phyloP scores from a whole-genome alignment of 2,888 invertebrate species.

The Heliothis peltigera region DNA sequence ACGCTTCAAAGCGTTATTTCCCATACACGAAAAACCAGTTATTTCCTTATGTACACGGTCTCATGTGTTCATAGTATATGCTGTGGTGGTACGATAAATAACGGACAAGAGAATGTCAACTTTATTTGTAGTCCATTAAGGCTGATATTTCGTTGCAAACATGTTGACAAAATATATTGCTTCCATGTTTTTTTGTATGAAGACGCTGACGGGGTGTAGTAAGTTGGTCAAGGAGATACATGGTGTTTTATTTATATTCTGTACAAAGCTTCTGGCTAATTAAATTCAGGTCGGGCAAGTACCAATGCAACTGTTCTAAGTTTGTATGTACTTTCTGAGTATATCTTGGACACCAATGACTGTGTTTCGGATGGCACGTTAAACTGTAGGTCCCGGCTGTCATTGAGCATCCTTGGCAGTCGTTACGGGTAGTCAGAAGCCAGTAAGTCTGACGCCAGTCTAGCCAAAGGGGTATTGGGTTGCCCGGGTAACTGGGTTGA shows the following conservation, averaged over 20 bases:
- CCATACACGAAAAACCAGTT: not conserved
- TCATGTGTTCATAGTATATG: slow-evolving; percentile 25
- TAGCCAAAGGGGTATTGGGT: too few relatives aligned
- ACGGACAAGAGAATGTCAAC: slow-evolving; percentile 36
- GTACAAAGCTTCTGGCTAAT: too few relatives aligned
- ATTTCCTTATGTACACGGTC: slow-evolving; percentile 5
- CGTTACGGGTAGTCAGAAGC: too few relatives aligned
- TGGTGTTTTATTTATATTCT: not conserved
- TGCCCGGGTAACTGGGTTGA: too few relatives aligned
- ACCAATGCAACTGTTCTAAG: too few relatives aligned
- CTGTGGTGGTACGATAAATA: slow-evolving; percentile 26
- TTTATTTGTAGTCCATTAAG: slow-evolving; percentile 26
- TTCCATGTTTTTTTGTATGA: slow-evolving; percentile 9
- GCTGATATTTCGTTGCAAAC: slow-evolving; percentile 18
- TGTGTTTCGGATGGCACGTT: too few relatives aligned
- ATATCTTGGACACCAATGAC: too few relatives aligned
- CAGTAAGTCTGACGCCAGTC: too few relatives aligned
- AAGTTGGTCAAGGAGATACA: slow-evolving; percentile 33
- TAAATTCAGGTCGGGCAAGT: too few relatives aligned
- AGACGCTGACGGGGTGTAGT: slow-evolving; percentile 20
- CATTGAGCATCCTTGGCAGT: too few relatives aligned
- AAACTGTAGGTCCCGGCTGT: too few relatives aligned
- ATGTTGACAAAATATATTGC: slow-evolving; percentile 17
- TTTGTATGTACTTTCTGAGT: too few relatives aligned
- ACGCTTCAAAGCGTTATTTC: slow-evolving; percentile 3